Evolutionary conservation across 53 echinoderm and acorn worm genomes (phyloP).

Genomic region (Paracentrotus lividus): DNA sequence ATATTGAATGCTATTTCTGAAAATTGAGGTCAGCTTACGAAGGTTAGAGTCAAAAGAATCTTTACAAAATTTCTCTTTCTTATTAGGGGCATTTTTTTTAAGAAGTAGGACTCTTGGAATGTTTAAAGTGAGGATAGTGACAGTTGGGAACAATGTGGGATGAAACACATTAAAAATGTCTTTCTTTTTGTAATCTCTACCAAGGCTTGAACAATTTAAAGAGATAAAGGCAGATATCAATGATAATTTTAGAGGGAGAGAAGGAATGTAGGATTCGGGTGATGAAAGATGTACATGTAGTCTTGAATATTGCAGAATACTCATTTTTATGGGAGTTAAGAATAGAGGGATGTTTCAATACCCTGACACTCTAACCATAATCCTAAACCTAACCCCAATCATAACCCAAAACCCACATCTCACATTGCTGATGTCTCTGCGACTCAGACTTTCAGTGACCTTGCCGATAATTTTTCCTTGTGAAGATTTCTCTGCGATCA

Average conservation of each 20-base stretch:
- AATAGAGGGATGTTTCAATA: too few relatives aligned
- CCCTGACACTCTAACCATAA: too few relatives aligned
- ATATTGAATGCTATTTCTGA: constrained; percentile 2
- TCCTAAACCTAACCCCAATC: too few relatives aligned
- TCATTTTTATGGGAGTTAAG: too few relatives aligned
- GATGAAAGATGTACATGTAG: too few relatives aligned
- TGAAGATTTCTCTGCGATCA: too few relatives aligned
- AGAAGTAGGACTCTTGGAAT: constrained; percentile 24
- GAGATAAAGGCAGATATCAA: not conserved
- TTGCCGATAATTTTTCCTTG: too few relatives aligned
- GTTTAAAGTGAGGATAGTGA: not conserved
- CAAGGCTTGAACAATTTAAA: not conserved
- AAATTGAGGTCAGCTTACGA: constrained; percentile 9
- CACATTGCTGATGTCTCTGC: too few relatives aligned
- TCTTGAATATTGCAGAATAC: too few relatives aligned
- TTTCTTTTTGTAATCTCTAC: not conserved
- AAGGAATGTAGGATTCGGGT: not conserved
- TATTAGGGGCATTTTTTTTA: not conserved
- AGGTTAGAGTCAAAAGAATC: constrained; percentile 34
- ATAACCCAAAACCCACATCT: too few relatives aligned
- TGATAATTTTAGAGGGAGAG: not conserved
- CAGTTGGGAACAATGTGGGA: not conserved
- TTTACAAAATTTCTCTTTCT: constrained; percentile 2
- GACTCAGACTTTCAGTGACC: too few relatives aligned
- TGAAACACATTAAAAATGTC: not conserved